Evolutionary conservation across 1,140 invertebrate genomes (phyloP), one percentile per base, ranked within the genome.

Genomic region (Tenebrio molitor): DNA sequence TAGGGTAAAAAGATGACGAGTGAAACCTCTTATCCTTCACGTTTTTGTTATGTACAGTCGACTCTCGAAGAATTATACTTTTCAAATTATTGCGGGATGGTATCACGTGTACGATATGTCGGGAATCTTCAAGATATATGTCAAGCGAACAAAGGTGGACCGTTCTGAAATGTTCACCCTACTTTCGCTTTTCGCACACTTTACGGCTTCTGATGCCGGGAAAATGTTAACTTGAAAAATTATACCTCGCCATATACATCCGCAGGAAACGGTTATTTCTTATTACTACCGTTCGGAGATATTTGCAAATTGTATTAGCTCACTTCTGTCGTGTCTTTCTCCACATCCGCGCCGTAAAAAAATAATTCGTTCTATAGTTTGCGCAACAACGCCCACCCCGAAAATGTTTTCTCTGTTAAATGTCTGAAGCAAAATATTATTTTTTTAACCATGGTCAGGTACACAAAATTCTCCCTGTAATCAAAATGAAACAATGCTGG

Each of bases 151-250:
- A 67, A 44, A 44, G 23, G 39, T 29, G 23, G 23, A 42, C 36
- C 42, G n/a, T 29, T 2, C 6, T 16, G n/a, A 41, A 41, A 39
- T 17, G 34, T 39, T 39, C 25, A 29, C 36, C 36, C 36, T 17
- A 46, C 42, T 46, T 21, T 53, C 50, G 25, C 23, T 15, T 29
- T 50, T 58, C 50, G n/a, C 50, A 58, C 21, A n/a, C 17, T 53
- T 53, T 53, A 53, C 46, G 46, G 19, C 46, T 53, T 53, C 23
- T 58, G 50, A 58, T 58, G 50, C 50, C 15, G 8, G 0, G 29
- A 58, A 58, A 58, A 53, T 53, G 46, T 53, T 58, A 58, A 53
- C 46, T 53, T 33, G 50, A 17, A 58, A 58, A 58, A 58, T 58
- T 58, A 58, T 29, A 58, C 21, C 50, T 17, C n/a, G 23, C 21